A percentile compares a stretch with the other conserved stretches of the same genome.
These are phyloP conservation scores for Schizopygopsis pylzovi DNA, from an alignment of 2,797 vertebrate genomes.

Conservation along the genomic window DNA sequence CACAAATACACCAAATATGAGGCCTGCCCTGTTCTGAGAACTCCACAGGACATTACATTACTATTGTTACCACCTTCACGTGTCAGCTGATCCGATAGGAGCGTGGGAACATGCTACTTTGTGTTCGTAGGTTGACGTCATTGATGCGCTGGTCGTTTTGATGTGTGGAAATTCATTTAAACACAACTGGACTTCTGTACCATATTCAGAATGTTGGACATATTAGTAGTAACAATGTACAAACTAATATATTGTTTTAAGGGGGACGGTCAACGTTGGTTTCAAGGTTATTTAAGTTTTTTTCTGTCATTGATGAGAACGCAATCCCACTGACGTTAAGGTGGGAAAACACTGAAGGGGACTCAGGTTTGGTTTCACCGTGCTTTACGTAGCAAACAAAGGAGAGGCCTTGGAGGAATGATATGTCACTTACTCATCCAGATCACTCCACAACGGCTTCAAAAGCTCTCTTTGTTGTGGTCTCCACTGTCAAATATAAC, in stretches of 20 bases:
- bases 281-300: not conserved
- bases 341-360: constrained; percentile 33
- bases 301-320: not conserved
- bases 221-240: not conserved
- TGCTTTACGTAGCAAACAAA: constrained; percentile 42
- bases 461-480: constrained; percentile 45
- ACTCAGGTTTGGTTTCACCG: constrained; percentile 22
- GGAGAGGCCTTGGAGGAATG: constrained; percentile 28
- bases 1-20: constrained; percentile 1
- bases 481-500: constrained; percentile 34
- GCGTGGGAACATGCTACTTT: constrained; percentile 30
- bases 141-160: not conserved
- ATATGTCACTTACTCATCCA: constrained; percentile 48
- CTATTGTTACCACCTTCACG: not conserved
- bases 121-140: constrained; percentile 4
- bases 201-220: not conserved
- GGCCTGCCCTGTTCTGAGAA: constrained; percentile 9
- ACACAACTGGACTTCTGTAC: not conserved
- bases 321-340: not conserved
- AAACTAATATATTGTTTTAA: not conserved
- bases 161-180: not conserved
- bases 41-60: constrained; percentile 21
- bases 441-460: constrained; percentile 7
- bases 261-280: not conserved
- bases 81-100: not conserved